Conservation (phyloP, 2,113 vertebrate genomes). For the Dendropsophus ebraccatus region DNA sequence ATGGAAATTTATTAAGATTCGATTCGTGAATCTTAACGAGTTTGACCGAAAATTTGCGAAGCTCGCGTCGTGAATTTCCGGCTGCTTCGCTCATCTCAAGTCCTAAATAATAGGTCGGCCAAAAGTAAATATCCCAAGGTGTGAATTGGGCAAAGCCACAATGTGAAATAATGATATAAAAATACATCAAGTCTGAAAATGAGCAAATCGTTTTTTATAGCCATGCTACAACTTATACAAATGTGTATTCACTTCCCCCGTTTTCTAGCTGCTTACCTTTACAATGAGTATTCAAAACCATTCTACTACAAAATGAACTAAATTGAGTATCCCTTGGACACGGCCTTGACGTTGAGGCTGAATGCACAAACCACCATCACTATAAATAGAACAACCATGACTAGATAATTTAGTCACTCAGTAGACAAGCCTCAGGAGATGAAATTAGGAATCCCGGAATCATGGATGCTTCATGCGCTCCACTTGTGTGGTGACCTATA, state of each 20-base stretch:
- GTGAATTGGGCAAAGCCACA: not conserved
- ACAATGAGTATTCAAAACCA: not conserved
- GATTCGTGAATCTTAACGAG: no score
- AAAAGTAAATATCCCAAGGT: not conserved
- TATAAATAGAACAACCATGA: conserved; percentile 65
- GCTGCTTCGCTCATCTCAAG: no score
- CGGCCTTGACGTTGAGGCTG: conserved; percentile 11
- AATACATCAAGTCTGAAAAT: not conserved
- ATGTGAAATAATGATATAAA: not conserved
- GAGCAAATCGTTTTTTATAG: no score
- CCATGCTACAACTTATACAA: no score
- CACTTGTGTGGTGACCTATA: conserved; percentile 63
- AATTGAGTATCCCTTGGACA: not conserved
- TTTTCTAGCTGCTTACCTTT: no score
- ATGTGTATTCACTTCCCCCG: not conserved
- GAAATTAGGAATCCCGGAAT: conserved; percentile 49
- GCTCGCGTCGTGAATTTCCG: no score
- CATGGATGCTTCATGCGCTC: not conserved
- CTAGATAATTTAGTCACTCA: conserved; percentile 64
- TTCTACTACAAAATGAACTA: not conserved
- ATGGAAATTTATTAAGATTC: no score
- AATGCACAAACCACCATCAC: conserved; percentile 28
- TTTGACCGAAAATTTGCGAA: no score
- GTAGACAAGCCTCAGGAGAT: not conserved
- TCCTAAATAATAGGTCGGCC: not conserved